Evolutionary conservation across 2,113 vertebrate genomes (phyloP).

Genomic region (Corythoichthys intestinalis): DNA sequence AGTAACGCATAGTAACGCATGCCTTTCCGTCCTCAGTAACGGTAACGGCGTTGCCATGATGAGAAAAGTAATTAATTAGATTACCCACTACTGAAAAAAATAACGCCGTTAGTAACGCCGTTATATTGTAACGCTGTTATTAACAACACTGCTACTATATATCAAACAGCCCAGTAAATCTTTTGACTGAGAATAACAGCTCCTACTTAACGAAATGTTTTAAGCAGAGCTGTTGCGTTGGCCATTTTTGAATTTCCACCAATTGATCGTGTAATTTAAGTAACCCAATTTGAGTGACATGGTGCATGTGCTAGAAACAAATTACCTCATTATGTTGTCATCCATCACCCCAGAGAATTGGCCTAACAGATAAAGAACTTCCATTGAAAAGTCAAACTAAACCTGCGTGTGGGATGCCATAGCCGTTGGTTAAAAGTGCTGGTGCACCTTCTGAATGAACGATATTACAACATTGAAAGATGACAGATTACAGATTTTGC

Average conservation of each 20-base stretch:
- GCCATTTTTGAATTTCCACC: constrained; percentile 56
- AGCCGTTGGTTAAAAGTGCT: constrained; percentile 36
- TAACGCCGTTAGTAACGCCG: no score
- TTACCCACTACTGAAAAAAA: no score
- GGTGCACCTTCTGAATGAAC: constrained; percentile 48
- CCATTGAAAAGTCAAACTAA: constrained; percentile 45
- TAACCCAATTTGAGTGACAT: constrained; percentile 66
- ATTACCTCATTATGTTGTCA: constrained; percentile 76
- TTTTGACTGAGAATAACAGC: neutral
- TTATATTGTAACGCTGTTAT: no score
- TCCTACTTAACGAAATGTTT: constrained; percentile 30
- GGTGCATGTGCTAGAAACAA: constrained; percentile 71
- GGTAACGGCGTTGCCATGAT: no score
- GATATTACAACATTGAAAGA: neutral
- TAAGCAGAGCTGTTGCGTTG: constrained; percentile 52
- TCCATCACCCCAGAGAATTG: constrained; percentile 62
- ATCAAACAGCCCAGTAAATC: neutral
- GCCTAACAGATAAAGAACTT: constrained; percentile 58
- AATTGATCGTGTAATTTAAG: constrained; percentile 52
- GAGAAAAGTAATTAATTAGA: no score
- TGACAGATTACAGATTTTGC: neutral
- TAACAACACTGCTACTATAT: neutral
- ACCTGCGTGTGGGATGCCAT: constrained; percentile 35
- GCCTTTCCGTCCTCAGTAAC: no score
- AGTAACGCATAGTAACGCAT: no score